These are phyloP conservation scores for Notiomystis cincta DNA, from an alignment of 2,113 vertebrate genomes.

Conservation along the genomic window DNA sequence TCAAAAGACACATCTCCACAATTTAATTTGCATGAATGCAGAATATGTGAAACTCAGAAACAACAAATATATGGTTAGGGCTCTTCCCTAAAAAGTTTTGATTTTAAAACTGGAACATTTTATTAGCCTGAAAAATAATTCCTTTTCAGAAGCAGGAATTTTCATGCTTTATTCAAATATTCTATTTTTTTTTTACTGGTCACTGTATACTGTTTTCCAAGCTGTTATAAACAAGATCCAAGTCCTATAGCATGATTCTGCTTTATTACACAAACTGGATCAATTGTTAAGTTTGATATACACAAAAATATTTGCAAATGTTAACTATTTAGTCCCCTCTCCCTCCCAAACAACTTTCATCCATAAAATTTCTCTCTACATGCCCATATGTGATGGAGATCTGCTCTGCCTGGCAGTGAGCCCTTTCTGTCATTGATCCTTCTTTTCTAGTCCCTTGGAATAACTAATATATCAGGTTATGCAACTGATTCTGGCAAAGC, in stretches of 20 bases:
- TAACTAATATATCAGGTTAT: not conserved
- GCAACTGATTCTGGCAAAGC: not conserved
- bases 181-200: not conserved
- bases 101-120: not conserved
- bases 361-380: not conserved
- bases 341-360: not conserved
- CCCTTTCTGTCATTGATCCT: not conserved
- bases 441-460: not conserved
- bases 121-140: not conserved
- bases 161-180: not conserved
- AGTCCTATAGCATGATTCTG: not conserved
- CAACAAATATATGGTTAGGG: not conserved
- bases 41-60: not conserved
- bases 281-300: not conserved
- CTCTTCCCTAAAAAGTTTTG: rapidly evolving
- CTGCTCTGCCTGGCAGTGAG: not conserved
- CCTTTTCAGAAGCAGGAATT: not conserved
- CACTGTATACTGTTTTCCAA: not conserved
- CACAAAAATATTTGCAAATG: not conserved
- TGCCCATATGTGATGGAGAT: not conserved
- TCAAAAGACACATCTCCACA: not conserved
- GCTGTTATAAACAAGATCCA: not conserved
- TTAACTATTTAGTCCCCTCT: not conserved
- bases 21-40: not conserved
- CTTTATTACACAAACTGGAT: not conserved